Base-by-base conservation (phyloP, 2,113 vertebrate species). In the Carassius carassius region DNA sequence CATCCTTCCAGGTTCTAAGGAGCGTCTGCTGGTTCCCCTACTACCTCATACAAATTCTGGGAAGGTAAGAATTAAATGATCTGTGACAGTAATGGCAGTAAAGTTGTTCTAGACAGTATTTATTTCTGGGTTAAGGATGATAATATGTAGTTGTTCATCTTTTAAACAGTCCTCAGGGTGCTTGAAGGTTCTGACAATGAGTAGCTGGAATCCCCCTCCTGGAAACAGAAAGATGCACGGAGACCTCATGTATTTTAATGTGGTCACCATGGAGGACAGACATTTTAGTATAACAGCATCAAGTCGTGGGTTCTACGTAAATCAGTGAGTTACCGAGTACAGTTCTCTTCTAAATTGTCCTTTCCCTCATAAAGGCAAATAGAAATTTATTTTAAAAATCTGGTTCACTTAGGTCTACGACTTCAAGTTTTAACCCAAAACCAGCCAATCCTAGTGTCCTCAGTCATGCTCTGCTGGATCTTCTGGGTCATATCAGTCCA, bases 161-260 rank as follows among this genome's bases (percentile, higher is more conserved):
- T 65, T 75, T 41, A 10, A 81, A 10, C 76, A 99, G 98, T 96
- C 96, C 54, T 89, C 97, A 87, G 96, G 97, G 92, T 98, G 97
- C 92, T 93, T 99, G 62, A 96, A 97, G 91, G 95, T 97, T 0
- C 88, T 99, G 89, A 97, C 95, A 0, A 95, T 96, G 95, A 99
- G 97, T 3, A 97, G 95, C 92, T 99, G 98, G 98, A 99, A 98
- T 89, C 98, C 98, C 0, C 97, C 97, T 0, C 98, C 98, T 0
- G 98, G 98, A n/a, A 98, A 98, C 92, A 94, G 98, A 13, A 99
- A 96, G 88, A 98, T 99, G 97, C 98, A 99, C 0, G 97, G 98
- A 16, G 97, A 99, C 92, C 93, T 99, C 32, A 96, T 99, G 96
- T 99, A 99, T 29, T 77, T 99, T 23, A 97, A 95, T 0, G 94